Percentiles rank a stretch among this genome's conserved stretches.
Conservation (phyloP, 2,888 invertebrate species). For the Gandaritis pyraliata region DNA sequence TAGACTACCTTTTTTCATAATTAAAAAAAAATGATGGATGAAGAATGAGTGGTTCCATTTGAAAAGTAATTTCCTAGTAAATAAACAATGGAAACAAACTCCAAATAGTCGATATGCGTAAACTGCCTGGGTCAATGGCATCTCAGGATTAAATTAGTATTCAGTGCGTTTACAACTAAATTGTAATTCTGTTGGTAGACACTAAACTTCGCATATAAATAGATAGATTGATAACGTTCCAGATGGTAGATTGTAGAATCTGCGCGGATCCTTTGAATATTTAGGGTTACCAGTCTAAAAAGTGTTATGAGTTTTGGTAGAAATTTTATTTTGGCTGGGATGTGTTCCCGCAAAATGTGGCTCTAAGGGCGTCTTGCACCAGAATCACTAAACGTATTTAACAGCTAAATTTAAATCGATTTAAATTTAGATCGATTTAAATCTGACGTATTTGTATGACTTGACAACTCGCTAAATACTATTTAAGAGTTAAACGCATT, state of each 20-base stretch:
- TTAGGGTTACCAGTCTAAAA: slow-evolving; percentile 27
- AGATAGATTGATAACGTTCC: slow-evolving; percentile 37
- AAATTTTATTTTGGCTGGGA: slow-evolving; percentile 4
- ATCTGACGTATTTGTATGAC: no score
- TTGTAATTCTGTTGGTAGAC: slow-evolving; percentile 47
- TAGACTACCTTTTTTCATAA: no score
- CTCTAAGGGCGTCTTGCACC: no score
- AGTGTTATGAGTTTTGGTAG: slow-evolving; percentile 23
- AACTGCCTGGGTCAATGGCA: slow-evolving; percentile 60
- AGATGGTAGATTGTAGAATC: slow-evolving; percentile 32
- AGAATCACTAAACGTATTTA: no score
- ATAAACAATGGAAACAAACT: slow-evolving; percentile 43
- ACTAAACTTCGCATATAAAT: slow-evolving; percentile 36
- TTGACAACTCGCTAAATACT: no score
- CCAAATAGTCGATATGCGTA: slow-evolving; percentile 46
- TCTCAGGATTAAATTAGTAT: slow-evolving; percentile 46
- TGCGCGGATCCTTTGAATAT: slow-evolving; percentile 10
- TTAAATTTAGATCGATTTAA: no score
- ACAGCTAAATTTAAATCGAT: no score
- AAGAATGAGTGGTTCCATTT: not conserved
- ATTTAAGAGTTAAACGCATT: no score
- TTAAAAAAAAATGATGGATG: no score
- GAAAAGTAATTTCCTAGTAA: slow-evolving; percentile 18
- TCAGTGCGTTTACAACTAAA: slow-evolving; percentile 45
- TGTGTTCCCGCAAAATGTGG: no score